Percentiles rank a stretch among this genome's conserved stretches.
These are phyloP conservation scores for Penaeus indicus DNA, from an alignment of 1,140 invertebrate species.

Conservation along the genomic window DNA sequence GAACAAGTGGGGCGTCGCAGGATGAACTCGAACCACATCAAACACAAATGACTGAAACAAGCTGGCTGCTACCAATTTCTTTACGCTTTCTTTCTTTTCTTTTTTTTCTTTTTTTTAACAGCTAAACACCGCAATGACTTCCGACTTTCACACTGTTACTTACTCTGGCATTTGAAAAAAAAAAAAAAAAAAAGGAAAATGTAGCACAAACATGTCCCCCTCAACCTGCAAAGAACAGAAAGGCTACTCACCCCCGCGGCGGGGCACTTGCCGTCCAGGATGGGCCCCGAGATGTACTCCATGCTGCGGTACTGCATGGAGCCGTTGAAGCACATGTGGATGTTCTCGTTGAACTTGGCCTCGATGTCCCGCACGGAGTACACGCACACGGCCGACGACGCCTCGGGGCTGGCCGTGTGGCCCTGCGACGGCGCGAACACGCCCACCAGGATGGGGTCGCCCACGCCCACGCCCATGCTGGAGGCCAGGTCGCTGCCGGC, in stretches of 20 bases:
- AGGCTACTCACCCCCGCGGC: too few species aligned
- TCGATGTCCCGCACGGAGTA: constrained; percentile 86
- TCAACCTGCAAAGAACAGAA: too few species aligned
- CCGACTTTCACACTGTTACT: too few species aligned
- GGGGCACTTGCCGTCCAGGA: constrained; percentile 90
- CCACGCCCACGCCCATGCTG: constrained; percentile 82
- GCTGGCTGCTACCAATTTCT: background rate
- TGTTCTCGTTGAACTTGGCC: constrained; percentile 94
- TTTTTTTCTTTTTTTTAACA: background rate
- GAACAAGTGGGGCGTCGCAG: too few species aligned
- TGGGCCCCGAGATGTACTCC: constrained; percentile 92
- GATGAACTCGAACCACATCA: too few species aligned
- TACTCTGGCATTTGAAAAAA: too few species aligned
- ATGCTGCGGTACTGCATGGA: constrained; percentile 91
- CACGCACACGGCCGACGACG: constrained; percentile 85
- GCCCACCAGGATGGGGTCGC: constrained; percentile 84
- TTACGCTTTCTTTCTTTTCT: background rate
- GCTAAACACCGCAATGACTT: too few species aligned
- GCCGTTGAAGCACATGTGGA: constrained; percentile 96
- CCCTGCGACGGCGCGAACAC: constrained; percentile 88
- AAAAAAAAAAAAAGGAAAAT: too few species aligned
- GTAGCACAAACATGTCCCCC: too few species aligned
- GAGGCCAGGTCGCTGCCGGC: constrained; percentile 85
- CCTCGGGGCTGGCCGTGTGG: constrained; percentile 82
- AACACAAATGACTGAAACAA: too few species aligned